These are phyloP conservation scores for Myodes glareolus DNA, from an alignment of 2,113 vertebrate species.

Conservation along the genomic window DNA sequence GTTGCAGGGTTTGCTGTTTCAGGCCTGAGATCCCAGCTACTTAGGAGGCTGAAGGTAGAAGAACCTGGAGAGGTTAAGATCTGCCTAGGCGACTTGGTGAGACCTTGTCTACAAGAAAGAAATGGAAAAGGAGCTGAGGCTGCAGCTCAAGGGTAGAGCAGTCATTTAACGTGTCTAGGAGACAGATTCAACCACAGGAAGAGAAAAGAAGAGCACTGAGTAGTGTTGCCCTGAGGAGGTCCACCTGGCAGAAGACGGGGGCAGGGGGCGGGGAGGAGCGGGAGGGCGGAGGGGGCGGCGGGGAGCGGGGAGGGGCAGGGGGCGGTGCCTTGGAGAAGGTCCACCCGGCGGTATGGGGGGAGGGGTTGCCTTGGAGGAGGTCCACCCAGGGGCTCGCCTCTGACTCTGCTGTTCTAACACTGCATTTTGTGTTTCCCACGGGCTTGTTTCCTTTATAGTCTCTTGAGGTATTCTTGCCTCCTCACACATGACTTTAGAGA, in stretches of 20 bases:
- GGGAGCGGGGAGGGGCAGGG: too few species aligned
- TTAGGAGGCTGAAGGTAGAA: background rate
- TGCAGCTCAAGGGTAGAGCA: background rate
- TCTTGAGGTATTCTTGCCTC: constrained; percentile 30
- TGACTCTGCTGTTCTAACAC: background rate
- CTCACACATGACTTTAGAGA: constrained; percentile 11
- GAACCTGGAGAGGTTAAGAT: background rate
- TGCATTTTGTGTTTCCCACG: background rate
- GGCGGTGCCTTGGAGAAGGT: background rate
- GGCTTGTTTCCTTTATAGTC: constrained; percentile 28
- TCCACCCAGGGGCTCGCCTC: too few species aligned
- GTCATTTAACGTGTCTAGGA: rapidly evolving
- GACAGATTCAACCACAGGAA: background rate
- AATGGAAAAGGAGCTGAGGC: too few species aligned
- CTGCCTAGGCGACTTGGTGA: background rate
- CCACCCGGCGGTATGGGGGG: too few species aligned
- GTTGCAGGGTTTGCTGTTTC: background rate
- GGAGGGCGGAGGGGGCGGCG: too few species aligned
- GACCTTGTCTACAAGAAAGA: background rate
- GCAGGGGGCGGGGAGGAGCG: too few species aligned
- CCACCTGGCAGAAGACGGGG: background rate
- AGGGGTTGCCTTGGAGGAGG: background rate
- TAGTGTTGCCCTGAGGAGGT: background rate
- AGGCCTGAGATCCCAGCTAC: background rate
- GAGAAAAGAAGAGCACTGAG: background rate